Evolutionary conservation across 2,888 invertebrate genomes (phyloP).

Genomic region (Tenthredo scrophulariae): DNA sequence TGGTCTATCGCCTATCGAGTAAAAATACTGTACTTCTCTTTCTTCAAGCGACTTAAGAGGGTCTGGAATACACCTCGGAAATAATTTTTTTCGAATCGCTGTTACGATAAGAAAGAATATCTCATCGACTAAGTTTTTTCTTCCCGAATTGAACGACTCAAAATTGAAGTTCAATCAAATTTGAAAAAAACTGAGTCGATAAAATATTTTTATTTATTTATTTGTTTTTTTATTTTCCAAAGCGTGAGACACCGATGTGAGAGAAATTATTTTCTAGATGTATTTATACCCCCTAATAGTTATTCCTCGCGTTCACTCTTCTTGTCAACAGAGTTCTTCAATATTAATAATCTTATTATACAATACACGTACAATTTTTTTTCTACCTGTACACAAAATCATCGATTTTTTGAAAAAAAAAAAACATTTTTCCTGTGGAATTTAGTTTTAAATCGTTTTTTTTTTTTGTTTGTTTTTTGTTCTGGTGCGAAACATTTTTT

Average conservation of each 20-base stretch:
- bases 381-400: not conserved
- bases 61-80: no score
- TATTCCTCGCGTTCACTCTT: not conserved
- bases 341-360: not conserved
- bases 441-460: not conserved
- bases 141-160: no score
- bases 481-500: not conserved
- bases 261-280: no score
- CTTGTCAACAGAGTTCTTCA: not conserved
- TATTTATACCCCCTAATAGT: no score
- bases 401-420: not conserved
- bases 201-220: no score
- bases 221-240: no score
- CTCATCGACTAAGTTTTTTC: no score
- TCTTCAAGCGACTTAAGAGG: not conserved
- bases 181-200: no score
- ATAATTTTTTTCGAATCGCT: no score
- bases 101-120: no score
- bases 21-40: slow-evolving; percentile 1
- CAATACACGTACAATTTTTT: not conserved
- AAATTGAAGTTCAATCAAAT: no score
- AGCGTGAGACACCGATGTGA: no score
- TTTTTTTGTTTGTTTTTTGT: not conserved
- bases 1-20: slow-evolving; percentile 23
- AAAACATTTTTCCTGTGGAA: not conserved